These are phyloP conservation scores for Tetropium fuscum DNA, from an alignment of 2,888 invertebrate genomes.

Conservation along the genomic window DNA sequence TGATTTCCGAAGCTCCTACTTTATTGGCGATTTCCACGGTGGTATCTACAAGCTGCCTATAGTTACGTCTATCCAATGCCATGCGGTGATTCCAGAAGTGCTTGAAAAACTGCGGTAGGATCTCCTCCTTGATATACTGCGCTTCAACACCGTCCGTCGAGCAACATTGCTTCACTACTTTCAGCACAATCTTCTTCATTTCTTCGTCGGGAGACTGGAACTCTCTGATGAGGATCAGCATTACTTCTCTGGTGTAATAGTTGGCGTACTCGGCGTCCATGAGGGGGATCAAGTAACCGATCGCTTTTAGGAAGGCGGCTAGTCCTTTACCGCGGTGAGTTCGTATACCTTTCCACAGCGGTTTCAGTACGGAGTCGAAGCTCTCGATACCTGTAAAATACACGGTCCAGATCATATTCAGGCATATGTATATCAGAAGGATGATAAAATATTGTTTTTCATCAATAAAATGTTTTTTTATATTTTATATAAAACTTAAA, in stretches of 20 bases:
- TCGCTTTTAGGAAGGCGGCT: constrained; percentile 99
- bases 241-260: constrained; percentile 99
- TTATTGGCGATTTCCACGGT: constrained; percentile 99
- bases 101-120: constrained; percentile 97
- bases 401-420: too few relatives aligned
- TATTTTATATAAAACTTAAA: too few relatives aligned
- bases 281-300: constrained; percentile 98
- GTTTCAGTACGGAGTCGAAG: constrained; percentile 99
- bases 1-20: constrained; percentile 99
- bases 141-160: constrained; percentile 99
- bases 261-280: constrained; percentile 99
- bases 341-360: constrained; percentile 98
- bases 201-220: constrained; percentile 99
- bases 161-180: constrained; percentile 99
- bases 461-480: too few relatives aligned
- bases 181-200: constrained; percentile 99
- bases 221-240: constrained; percentile 98
- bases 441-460: too few relatives aligned
- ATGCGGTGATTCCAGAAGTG: constrained; percentile 99
- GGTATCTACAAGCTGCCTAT: constrained; percentile 97
- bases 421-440: too few relatives aligned
- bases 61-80: constrained; percentile 98
- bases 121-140: constrained; percentile 99
- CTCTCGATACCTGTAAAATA: constrained; percentile 86
- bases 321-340: constrained; percentile 92